phyloP scores from a whole-genome alignment of 2,797 vertebrate species.

The Momotus momota region DNA sequence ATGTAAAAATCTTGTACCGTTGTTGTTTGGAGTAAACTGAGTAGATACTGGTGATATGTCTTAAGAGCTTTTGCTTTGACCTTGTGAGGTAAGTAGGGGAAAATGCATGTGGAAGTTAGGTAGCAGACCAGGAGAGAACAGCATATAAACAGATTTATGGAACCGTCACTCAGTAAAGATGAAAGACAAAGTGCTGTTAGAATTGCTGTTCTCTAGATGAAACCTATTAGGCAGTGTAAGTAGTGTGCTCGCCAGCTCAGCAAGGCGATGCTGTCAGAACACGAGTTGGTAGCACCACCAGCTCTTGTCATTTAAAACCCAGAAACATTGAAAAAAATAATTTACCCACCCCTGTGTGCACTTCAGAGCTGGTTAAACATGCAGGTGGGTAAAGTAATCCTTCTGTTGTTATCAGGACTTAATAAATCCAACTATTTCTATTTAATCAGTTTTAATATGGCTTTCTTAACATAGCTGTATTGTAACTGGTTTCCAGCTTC shows the following conservation, averaged over 20 bases:
- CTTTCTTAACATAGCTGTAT: neutral
- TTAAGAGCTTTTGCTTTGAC: neutral
- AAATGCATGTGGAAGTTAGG: neutral
- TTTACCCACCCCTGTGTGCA: neutral
- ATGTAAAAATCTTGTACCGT: neutral
- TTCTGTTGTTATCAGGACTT: neutral
- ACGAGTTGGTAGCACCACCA: neutral
- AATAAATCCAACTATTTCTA: neutral
- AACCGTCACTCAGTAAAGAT: neutral
- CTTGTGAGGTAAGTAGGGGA: neutral
- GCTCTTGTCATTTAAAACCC: neutral
- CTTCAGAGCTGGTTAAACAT: neutral
- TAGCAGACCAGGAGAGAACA: neutral
- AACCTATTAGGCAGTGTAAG: neutral
- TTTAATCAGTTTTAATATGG: neutral
- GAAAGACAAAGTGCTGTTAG: neutral
- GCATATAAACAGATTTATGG: neutral
- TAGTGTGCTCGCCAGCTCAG: neutral
- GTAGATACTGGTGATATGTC: accelerated
- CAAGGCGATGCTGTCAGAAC: neutral
- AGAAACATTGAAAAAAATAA: neutral
- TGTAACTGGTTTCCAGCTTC: neutral
- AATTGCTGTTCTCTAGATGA: neutral
- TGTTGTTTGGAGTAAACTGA: neutral
- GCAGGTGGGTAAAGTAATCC: neutral